These are phyloP conservation scores for Gephyroberyx darwinii DNA, from an alignment of 2,797 vertebrate species.

Conservation along the genomic window DNA sequence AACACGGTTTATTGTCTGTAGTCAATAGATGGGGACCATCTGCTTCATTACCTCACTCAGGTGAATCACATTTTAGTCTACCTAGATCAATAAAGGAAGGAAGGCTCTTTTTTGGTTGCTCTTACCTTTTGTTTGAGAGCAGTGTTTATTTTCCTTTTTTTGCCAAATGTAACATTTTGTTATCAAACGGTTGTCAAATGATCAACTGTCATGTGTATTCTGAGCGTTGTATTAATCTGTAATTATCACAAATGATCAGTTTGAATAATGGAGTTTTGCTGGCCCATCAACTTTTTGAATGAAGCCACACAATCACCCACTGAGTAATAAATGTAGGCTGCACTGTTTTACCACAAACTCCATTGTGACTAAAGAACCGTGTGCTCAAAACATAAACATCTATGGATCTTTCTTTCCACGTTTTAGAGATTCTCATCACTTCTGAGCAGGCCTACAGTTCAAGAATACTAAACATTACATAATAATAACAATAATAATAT, in stretches of 20 bases:
- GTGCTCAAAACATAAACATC: too few species aligned
- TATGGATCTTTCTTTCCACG: too few species aligned
- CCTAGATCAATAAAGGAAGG: not conserved
- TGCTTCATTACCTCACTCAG: not conserved
- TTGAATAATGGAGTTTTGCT: too few species aligned
- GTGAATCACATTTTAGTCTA: not conserved
- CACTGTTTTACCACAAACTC: not conserved
- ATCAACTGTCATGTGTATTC: not conserved
- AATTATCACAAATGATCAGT: too few species aligned
- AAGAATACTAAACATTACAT: too few species aligned
- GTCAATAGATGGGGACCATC: slow-evolving; percentile 12
- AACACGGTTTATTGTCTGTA: slow-evolving; percentile 18
- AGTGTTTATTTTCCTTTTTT: not conserved
- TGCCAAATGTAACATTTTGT: too few species aligned
- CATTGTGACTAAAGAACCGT: not conserved
- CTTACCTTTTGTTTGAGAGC: not conserved
- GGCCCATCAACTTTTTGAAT: too few species aligned
- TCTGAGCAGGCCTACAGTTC: not conserved
- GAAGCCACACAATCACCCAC: too few species aligned
- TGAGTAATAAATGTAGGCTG: too few species aligned
- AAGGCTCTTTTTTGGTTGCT: not conserved
- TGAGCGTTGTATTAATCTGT: not conserved
- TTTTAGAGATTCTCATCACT: not conserved
- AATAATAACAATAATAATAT: not conserved
- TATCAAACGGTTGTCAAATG: not conserved